A percentile compares a stretch with the other conserved stretches of the same genome.
Evolutionary conservation across 2,113 vertebrate genomes (phyloP).

Genomic region (Oplegnathus fasciatus): DNA sequence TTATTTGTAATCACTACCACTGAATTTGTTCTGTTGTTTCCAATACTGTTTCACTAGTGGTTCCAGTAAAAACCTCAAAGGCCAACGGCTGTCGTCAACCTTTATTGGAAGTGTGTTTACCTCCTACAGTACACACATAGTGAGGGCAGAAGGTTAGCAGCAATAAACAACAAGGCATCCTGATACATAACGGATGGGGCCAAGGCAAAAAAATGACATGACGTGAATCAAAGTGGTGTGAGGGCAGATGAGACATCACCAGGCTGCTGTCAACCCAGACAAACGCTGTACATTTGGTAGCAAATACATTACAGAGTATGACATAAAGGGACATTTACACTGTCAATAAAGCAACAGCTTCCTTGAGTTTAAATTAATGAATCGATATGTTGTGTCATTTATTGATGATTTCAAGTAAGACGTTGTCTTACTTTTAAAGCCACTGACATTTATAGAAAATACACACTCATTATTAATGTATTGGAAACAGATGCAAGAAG

Average conservation of each 20-base stretch:
- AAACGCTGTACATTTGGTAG: background rate
- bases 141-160: background rate
- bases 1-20: background rate
- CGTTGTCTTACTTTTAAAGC: background rate
- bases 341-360: background rate
- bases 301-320: background rate
- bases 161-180: background rate
- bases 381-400: too few relatives aligned
- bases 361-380: background rate
- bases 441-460: background rate
- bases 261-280: background rate
- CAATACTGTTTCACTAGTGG: too few relatives aligned
- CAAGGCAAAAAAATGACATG: background rate
- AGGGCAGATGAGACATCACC: background rate
- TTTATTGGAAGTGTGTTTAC: background rate
- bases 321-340: background rate
- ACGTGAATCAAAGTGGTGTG: background rate
- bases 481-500: too few relatives aligned
- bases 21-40: too few relatives aligned
- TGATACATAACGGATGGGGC: background rate
- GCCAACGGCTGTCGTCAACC: background rate
- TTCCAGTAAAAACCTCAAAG: background rate
- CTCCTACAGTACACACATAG: background rate
- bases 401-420: too few relatives aligned
- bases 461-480: too few relatives aligned